Conservation (phyloP, 2,888 invertebrate genomes). For the Melangyna quadrimaculata region DNA sequence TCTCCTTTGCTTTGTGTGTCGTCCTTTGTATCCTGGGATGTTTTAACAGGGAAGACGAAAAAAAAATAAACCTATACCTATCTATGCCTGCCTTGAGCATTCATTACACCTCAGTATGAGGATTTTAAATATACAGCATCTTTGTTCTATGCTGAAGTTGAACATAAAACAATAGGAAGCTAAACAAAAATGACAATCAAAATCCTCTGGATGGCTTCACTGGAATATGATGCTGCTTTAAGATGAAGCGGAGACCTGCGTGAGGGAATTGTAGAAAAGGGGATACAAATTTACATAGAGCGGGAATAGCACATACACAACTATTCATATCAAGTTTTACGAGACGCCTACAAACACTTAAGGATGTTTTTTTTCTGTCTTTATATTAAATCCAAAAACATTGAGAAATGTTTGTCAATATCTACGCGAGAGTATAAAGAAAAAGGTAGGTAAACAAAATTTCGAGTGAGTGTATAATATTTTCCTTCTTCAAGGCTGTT, state of each 20-base stretch:
- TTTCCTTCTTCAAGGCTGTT: background rate
- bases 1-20: constrained; percentile 20
- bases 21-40: constrained; percentile 5
- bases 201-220: constrained; percentile 33
- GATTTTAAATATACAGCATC: constrained; percentile 20
- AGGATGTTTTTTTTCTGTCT: background rate
- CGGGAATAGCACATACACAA: too few species aligned
- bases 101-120: constrained; percentile 50
- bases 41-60: constrained; percentile 18
- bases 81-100: constrained; percentile 36
- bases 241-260: background rate
- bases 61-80: too few species aligned
- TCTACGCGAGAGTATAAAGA: too few species aligned
- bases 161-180: constrained; percentile 39
- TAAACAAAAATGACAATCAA: constrained; percentile 67
- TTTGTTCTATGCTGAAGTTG: constrained; percentile 33
- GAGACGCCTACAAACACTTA: background rate
- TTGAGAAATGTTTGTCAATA: constrained; percentile 40
- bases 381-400: background rate
- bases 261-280: background rate
- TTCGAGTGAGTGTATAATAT: background rate
- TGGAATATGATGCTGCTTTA: constrained; percentile 16
- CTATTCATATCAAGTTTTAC: background rate
- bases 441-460: background rate
- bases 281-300: background rate